These are phyloP conservation scores for Tokudaia muenninki DNA, from an alignment of 2,797 vertebrate species.

Conservation along the genomic window DNA sequence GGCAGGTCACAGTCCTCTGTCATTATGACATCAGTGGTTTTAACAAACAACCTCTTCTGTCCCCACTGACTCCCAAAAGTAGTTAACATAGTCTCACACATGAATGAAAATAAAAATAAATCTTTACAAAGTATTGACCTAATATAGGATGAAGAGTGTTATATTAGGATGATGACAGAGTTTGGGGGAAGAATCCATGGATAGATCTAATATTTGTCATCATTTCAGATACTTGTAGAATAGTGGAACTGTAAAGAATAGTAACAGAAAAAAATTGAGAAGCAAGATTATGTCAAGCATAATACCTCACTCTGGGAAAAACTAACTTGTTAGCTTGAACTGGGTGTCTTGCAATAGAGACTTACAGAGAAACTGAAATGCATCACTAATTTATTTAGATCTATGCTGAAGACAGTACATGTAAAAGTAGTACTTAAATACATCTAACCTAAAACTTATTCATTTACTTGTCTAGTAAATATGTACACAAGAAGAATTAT, in stretches of 20 bases:
- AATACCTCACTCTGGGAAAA: neutral
- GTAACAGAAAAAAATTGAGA: neutral
- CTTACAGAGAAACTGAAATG: neutral
- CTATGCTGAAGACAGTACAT: fast-evolving
- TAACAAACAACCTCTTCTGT: neutral
- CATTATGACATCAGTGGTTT: too few species aligned
- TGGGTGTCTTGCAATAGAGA: slow-evolving; percentile 34
- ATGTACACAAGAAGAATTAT: neutral
- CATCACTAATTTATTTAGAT: neutral
- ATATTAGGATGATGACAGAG: neutral
- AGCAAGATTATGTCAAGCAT: neutral
- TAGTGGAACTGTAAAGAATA: neutral
- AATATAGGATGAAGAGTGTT: neutral
- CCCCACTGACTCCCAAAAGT: neutral
- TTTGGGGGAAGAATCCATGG: neutral
- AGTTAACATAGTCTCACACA: neutral
- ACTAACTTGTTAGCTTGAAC: neutral
- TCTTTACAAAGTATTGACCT: neutral
- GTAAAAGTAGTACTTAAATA: fast-evolving
- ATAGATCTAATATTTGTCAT: neutral
- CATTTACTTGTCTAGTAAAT: neutral
- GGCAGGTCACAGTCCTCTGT: neutral
- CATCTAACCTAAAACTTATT: neutral
- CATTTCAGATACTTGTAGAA: neutral
- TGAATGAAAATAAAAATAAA: neutral